These are phyloP conservation scores for Cacoxenus indagator DNA, from an alignment of 2,888 invertebrate genomes.

Conservation along the genomic window DNA sequence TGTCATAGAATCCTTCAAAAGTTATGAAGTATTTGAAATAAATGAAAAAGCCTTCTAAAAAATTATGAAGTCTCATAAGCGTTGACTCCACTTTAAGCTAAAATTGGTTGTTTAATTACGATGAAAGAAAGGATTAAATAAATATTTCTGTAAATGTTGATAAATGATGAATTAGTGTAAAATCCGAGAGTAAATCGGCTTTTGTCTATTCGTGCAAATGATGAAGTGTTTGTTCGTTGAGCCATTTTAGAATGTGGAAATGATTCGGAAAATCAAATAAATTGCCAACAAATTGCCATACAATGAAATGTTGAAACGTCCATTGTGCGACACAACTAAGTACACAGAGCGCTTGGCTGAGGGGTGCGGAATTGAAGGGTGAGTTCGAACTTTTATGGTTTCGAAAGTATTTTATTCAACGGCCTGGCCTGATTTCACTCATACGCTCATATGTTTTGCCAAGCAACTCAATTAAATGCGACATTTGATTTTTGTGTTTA, in stretches of 20 bases:
- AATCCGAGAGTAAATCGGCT: background rate
- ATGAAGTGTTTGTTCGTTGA: background rate
- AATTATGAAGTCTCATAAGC: too few species aligned
- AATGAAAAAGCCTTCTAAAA: too few species aligned
- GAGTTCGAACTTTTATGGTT: too few species aligned
- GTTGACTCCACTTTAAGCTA: too few species aligned
- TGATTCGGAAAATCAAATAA: constrained; percentile 6
- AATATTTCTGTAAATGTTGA: too few species aligned
- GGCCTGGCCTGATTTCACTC: too few species aligned
- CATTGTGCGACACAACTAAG: background rate
- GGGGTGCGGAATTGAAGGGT: background rate
- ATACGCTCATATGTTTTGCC: background rate
- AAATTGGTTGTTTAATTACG: too few species aligned
- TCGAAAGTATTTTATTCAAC: background rate
- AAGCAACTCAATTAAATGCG: background rate
- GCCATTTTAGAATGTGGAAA: background rate
- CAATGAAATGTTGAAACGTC: background rate
- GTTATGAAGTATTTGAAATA: too few species aligned
- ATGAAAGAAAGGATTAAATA: too few species aligned
- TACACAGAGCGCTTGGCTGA: background rate
- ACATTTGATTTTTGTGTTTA: background rate
- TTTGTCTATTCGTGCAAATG: background rate
- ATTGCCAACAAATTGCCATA: background rate
- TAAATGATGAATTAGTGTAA: background rate
- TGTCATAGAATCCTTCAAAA: too few species aligned